Evolutionary conservation across 2,113 vertebrate genomes (phyloP).

Genomic region (Sphaerodactylus townsendi): DNA sequence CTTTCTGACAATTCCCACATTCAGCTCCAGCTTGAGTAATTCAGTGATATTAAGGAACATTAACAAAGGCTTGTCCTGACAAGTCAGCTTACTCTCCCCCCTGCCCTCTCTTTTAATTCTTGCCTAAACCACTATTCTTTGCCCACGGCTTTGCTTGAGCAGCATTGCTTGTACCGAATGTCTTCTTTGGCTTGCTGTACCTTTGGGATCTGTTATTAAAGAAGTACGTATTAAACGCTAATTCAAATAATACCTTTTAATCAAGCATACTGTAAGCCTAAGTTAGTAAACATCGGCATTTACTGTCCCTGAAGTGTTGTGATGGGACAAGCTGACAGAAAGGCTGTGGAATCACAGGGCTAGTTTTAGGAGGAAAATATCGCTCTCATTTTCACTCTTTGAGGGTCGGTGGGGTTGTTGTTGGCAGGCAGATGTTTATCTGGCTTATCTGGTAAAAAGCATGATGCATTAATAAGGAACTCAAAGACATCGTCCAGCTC

Average conservation of each 20-base stretch:
- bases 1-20: too few relatives aligned
- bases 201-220: constrained; percentile 31
- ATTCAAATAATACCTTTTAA: constrained; percentile 12
- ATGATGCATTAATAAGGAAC: not conserved
- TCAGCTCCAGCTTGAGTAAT: too few relatives aligned
- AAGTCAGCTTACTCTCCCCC: too few relatives aligned
- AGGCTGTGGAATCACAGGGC: constrained; percentile 6
- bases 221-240: constrained; percentile 17
- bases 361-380: not conserved
- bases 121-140: constrained; percentile 5
- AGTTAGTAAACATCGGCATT: constrained; percentile 18
- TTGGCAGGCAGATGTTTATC: not conserved
- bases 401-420: not conserved
- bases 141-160: not conserved
- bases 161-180: constrained; percentile 11
- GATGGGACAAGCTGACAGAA: not conserved
- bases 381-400: not conserved
- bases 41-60: too few relatives aligned
- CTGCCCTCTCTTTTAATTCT: not conserved
- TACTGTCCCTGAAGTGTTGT: constrained; percentile 18
- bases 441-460: not conserved
- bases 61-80: too few relatives aligned
- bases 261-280: constrained; percentile 21
- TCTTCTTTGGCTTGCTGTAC: not conserved
- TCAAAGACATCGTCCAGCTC: not conserved